These are phyloP conservation scores for Trichopria drosophilae DNA, from an alignment of 2,888 invertebrate genomes.

Conservation along the genomic window DNA sequence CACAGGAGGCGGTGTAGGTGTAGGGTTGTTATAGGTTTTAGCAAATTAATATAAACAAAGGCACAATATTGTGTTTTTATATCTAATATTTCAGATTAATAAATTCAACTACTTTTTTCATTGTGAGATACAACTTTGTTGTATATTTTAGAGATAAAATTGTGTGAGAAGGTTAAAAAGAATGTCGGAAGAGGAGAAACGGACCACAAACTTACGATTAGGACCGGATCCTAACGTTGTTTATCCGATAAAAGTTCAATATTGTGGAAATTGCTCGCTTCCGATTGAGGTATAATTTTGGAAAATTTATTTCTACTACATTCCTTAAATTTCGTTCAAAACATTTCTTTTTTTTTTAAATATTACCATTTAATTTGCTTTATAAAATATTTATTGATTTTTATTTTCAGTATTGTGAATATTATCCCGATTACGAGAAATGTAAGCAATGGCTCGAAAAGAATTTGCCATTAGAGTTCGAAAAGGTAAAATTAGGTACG, in stretches of 20 bases:
- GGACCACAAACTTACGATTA: slow-evolving; percentile 48
- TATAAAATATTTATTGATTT: slow-evolving; percentile 15
- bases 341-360: background rate
- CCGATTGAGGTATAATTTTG: slow-evolving; percentile 95
- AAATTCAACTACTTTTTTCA: no score
- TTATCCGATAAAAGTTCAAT: slow-evolving; percentile 83
- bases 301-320: slow-evolving; percentile 40
- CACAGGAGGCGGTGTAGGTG: no score
- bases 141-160: no score
- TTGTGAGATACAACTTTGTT: no score
- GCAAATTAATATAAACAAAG: no score
- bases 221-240: slow-evolving; percentile 73
- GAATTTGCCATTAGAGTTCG: slow-evolving; percentile 90
- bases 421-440: slow-evolving; percentile 95
- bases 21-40: no score
- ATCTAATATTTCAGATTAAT: no score
- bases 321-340: background rate
- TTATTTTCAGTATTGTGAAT: slow-evolving; percentile 86
- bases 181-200: slow-evolving; percentile 49
- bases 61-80: no score
- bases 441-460: slow-evolving; percentile 97
- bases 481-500: slow-evolving; percentile 78
- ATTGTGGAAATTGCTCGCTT: slow-evolving; percentile 93
- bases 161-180: no score
- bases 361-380: background rate